Evolutionary conservation across 2,113 vertebrate genomes (phyloP), one percentile per base, ranked within the genome.

Genomic region (Todiramphus saurophagus): DNA sequence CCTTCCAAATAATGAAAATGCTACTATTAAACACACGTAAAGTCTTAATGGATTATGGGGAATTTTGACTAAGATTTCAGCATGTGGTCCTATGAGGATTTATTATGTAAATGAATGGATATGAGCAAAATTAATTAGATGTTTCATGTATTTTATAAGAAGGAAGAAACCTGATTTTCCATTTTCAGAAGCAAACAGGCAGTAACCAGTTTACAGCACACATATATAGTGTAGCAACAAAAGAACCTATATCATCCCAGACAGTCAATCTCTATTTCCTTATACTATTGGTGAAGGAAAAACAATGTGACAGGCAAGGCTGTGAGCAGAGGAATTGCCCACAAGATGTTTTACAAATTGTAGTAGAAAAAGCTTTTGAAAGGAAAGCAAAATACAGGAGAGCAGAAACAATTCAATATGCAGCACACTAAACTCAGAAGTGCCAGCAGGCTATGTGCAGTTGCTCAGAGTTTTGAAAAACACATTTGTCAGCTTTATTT

Each of bases 401-500:
- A 95, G 74, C 63, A 96, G 91, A 96, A 96, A 62, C 90, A 96
- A 96, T 96, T 90, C 27, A 7, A 90, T 93, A 93, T 90, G 84
- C 82, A 93, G 92, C 91, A 70, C 78, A 58, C 50, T 94, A 64
- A 93, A 96, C 91, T 90, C 95, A 90, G 63, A 90, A 93, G 78
- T 77, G 87, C 95, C 90, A 93, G 78, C 70, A 94, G 94, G 95
- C 63, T 12, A 87, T 55, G 67, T 80, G 75, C 74, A 88, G 78
- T 25, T 93, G 90, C 58, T 66, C 50, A 41, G 93, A 94, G 87
- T 85, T 91, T 77, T 80, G 84, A 90, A 91, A 94, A 90, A 64
- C 33, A 73, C 0, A 1, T 46, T 90, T 96, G 59, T 76, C 50
- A 50, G 44, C 23, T 83, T 94, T 96, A 91, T 90, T 96, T 96